These are phyloP conservation scores for Sinocyclocheilus grahami DNA, from an alignment of 2,113 vertebrate species.

Conservation along the genomic window DNA sequence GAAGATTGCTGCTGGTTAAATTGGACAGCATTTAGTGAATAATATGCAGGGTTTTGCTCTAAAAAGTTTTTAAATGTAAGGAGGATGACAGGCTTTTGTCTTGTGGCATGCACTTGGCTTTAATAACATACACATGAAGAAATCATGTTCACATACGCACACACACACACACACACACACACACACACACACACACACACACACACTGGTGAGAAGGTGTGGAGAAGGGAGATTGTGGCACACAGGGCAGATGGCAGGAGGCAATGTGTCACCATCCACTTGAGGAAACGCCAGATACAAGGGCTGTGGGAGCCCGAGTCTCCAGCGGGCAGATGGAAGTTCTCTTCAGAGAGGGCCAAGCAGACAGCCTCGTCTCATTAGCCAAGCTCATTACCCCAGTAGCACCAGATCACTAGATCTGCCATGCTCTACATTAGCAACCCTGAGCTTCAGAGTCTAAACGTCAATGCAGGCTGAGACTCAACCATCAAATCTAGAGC, in stretches of 20 bases:
- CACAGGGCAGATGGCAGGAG: constrained; percentile 59
- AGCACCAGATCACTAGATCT: constrained; percentile 16
- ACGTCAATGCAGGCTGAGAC: background rate
- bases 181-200: background rate
- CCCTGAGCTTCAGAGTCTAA: constrained; percentile 19
- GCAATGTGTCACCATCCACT: constrained; percentile 60
- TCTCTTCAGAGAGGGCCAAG: constrained; percentile 55
- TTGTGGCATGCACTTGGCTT: background rate
- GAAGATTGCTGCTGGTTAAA: too few species aligned
- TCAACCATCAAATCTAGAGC: constrained; percentile 8
- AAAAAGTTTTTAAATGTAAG: background rate
- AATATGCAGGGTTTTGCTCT: background rate
- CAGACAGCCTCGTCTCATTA: constrained; percentile 55
- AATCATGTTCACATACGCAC: constrained; percentile 2
- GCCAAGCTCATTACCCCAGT: constrained; percentile 52
- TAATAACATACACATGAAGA: constrained; percentile 25
- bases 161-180: constrained; percentile 6
- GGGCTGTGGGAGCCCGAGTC: constrained; percentile 51
- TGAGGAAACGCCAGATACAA: constrained; percentile 57
- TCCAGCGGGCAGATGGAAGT: constrained; percentile 61
- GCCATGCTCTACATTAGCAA: background rate
- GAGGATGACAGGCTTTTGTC: background rate
- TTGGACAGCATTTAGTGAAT: background rate
- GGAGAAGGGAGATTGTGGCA: constrained; percentile 41
- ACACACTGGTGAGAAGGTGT: constrained; percentile 37